Conservation (phyloP, 92 coral and sea anemone species). For the Palythoa grandiflora region DNA sequence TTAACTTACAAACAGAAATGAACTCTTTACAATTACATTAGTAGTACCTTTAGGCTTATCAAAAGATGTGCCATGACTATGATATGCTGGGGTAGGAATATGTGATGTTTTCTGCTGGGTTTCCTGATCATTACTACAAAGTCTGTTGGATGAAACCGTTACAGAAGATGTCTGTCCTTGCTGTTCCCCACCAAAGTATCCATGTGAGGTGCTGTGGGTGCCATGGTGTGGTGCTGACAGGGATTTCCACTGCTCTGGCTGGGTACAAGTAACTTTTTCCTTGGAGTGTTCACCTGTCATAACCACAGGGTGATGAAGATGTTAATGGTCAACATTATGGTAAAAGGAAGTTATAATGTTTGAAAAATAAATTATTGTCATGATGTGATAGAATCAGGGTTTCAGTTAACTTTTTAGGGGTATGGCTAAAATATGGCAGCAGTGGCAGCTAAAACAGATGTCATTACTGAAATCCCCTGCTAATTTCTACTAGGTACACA, state of each 20-base stretch:
- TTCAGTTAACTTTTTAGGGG: no score
- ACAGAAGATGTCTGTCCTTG: neutral
- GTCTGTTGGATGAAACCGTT: neutral
- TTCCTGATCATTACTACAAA: neutral
- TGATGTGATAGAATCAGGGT: no score
- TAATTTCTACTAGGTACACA: no score
- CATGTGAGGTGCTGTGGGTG: neutral
- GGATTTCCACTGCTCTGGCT: neutral
- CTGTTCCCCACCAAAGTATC: neutral
- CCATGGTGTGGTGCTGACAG: neutral
- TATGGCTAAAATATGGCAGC: no score
- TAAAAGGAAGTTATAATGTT: no score
- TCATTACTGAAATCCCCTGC: no score
- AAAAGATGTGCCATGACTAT: neutral
- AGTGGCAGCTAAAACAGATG: no score
- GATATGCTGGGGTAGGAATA: neutral
- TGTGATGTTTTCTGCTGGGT: neutral
- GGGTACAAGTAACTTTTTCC: neutral
- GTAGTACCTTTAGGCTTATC: constrained; percentile 19
- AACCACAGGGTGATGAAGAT: neutral
- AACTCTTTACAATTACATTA: neutral
- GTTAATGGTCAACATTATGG: neutral
- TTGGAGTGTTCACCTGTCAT: neutral
- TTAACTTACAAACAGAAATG: neutral
- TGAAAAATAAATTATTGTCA: no score